A percentile compares a stretch with the other conserved stretches of the same genome.
These are phyloP conservation scores for Dasypogon diadema DNA, from an alignment of 2,888 invertebrate species.

Conservation along the genomic window DNA sequence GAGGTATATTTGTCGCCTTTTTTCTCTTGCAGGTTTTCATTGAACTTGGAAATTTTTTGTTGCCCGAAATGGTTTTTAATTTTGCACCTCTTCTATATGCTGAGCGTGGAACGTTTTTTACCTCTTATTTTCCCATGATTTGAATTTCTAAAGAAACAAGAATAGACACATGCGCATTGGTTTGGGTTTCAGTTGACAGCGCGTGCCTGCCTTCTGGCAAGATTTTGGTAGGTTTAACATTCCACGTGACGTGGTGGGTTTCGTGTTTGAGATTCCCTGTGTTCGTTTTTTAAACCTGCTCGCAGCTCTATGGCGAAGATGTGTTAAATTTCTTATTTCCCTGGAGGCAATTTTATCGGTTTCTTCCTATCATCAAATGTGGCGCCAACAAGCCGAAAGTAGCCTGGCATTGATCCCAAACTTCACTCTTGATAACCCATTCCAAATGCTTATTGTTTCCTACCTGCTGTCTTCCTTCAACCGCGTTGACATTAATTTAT, in stretches of 20 bases:
- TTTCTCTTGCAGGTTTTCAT: background rate
- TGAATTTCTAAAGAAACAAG: background rate
- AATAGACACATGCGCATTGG: background rate
- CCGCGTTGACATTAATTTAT: constrained; percentile 51
- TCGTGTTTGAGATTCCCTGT: background rate
- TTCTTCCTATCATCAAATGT: constrained; percentile 19
- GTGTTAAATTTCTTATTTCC: background rate
- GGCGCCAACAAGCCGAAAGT: constrained; percentile 19
- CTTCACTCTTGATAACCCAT: background rate
- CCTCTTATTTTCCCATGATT: background rate
- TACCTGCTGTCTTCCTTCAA: background rate
- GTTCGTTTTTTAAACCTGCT: background rate
- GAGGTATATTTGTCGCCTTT: background rate
- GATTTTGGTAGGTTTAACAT: background rate
- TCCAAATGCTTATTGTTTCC: background rate
- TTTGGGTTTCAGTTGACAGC: constrained; percentile 11
- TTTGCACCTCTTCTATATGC: no score
- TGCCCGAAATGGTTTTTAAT: background rate
- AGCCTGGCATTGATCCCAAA: background rate
- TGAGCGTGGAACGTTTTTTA: background rate
- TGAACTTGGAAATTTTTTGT: background rate
- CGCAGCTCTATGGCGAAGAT: background rate
- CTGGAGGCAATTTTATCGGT: background rate
- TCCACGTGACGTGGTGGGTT: background rate
- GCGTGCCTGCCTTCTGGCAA: constrained; percentile 28